Conservation (phyloP, 1,140 invertebrate species). For the Tetramorium parvispinum region DNA sequence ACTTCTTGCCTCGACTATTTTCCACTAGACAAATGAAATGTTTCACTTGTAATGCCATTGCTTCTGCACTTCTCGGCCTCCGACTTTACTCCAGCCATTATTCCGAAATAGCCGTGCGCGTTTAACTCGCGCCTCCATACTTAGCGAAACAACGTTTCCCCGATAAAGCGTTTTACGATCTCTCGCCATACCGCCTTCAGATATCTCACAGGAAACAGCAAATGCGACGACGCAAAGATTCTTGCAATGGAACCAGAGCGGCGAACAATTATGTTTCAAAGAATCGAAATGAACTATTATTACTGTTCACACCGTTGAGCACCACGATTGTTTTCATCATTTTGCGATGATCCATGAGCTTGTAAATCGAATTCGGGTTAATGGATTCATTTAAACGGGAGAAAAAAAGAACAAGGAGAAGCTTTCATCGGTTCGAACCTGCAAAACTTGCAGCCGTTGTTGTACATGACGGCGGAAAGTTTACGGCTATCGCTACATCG, state of each 20-base stretch:
- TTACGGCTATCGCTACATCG: conserved; percentile 56
- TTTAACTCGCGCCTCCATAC: conserved; percentile 30
- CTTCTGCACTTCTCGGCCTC: not conserved
- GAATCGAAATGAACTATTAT: conserved; percentile 21
- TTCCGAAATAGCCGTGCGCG: conserved; percentile 20
- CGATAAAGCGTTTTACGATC: conserved; percentile 28
- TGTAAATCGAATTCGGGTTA: conserved; percentile 58
- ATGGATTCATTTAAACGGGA: conserved; percentile 30
- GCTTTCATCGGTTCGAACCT: conserved; percentile 43
- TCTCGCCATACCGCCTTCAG: not conserved
- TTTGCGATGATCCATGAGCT: not conserved
- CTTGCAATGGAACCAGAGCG: not conserved
- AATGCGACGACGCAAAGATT: not conserved
- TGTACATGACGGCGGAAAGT: conserved; percentile 54
- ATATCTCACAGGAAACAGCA: not conserved
- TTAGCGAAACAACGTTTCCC: conserved; percentile 35
- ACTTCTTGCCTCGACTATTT: not conserved
- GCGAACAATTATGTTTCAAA: not conserved
- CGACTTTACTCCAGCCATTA: conserved; percentile 37
- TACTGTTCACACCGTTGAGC: not conserved
- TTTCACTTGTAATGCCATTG: conserved; percentile 1
- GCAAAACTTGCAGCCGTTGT: conserved; percentile 48
- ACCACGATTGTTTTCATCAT: conserved; percentile 52
- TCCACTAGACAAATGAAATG: not conserved
- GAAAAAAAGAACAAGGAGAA: conserved; percentile 14